phyloP scores from a whole-genome alignment of 2,888 invertebrate species.

The Sialis lutaria region DNA sequence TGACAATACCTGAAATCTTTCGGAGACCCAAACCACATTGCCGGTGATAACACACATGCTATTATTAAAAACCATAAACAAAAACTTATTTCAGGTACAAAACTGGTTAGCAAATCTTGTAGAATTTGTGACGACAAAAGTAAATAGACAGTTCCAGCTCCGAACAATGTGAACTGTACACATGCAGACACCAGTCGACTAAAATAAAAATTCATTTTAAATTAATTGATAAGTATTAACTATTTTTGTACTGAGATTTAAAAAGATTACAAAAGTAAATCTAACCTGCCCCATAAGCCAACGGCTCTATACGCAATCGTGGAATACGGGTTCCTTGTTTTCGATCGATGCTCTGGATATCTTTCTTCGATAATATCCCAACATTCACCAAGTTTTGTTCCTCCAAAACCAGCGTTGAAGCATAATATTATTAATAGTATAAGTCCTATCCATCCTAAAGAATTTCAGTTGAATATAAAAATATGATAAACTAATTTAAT shows the following conservation, averaged over 20 bases:
- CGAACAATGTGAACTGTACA: slow-evolving; percentile 46
- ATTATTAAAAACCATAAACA: slow-evolving; percentile 48
- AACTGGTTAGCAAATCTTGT: slow-evolving; percentile 31
- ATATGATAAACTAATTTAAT: no score
- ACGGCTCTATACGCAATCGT: slow-evolving; percentile 44
- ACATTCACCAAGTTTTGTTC: slow-evolving; percentile 45
- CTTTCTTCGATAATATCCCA: slow-evolving; percentile 52
- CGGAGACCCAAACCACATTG: slow-evolving; percentile 48
- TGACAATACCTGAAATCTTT: slow-evolving; percentile 47
- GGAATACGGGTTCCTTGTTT: slow-evolving; percentile 47
- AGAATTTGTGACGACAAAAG: slow-evolving; percentile 46
- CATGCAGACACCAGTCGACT: slow-evolving; percentile 36
- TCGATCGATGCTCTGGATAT: slow-evolving; percentile 37
- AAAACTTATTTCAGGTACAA: slow-evolving; percentile 32
- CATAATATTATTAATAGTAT: slow-evolving; percentile 39
- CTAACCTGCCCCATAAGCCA: slow-evolving; percentile 38
- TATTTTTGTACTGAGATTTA: no score
- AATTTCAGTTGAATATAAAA: not conserved
- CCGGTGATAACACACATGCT: slow-evolving; percentile 36
- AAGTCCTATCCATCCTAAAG: slow-evolving; percentile 48
- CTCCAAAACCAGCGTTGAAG: slow-evolving; percentile 43
- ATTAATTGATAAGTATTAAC: not conserved
- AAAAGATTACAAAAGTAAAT: no score
- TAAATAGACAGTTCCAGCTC: slow-evolving; percentile 46
- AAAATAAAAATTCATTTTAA: slow-evolving; percentile 11